Base-by-base conservation (phyloP, 2,888 invertebrate genomes). In the Caenorhabditis afra region DNA sequence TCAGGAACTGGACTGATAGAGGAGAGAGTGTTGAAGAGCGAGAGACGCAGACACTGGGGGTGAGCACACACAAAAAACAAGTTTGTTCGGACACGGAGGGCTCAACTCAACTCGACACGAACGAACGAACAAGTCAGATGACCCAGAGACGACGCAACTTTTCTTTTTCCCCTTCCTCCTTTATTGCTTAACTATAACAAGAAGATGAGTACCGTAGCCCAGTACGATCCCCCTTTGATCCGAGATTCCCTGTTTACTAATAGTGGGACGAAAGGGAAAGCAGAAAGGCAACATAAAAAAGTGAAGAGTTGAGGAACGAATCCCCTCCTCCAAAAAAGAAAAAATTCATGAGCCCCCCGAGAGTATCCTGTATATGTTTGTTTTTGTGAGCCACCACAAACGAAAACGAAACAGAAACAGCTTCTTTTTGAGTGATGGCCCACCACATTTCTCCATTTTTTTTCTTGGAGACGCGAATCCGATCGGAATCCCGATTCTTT, bases 81-180 rank as follows among this genome's bases (percentile, higher is more conserved):
- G 66, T 55, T 66, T 65, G 65, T 65, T 65, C 65, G 64, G 55
- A 20, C 52, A 39, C 45, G 23, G 59, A 49, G 61, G 61, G 61
- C 61, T 61, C 49, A 41, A 23, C 35, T 49, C 49, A 12, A 23
- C 44, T 16, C 44, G 47, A 11, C 53, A 53, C 49, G 20, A 14
- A 23, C 49, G 20, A 14, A 23, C 29, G 47, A 62, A 37, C 35
- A 62, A 50, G 50, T 62, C 62, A 62, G 62, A 62, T 62, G 62
- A 62, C 62, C 62, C 62, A 29, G 29, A 29, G 29, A 29, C n/a
- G n/a, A n/a, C 29, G 29, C 41, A 29, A 41, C 10, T 59, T 37
- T 45, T 23, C 45, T 41, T 41, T 22, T n/a, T 41, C 57, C 14
- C 5, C 18, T 12, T 41, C 22, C 39, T 44, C 1, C 14, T 55